Evolutionary conservation across 1,140 invertebrate genomes (phyloP).

Genomic region (Cepaea nemoralis): DNA sequence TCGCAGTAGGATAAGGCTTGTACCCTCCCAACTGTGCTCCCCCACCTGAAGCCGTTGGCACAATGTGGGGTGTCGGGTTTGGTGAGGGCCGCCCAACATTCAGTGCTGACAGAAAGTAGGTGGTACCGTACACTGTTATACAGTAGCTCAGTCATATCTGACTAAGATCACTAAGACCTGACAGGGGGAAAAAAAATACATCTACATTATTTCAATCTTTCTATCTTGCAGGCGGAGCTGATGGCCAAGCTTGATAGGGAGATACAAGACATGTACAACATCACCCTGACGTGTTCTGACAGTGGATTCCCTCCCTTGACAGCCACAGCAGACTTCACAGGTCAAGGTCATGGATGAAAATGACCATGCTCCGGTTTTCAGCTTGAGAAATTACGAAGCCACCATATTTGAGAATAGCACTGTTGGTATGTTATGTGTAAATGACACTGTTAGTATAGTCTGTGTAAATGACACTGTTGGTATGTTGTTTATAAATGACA

Average conservation of each 20-base stretch:
- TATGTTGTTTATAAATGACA: constrained; percentile 39
- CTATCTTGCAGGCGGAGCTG: constrained; percentile 44
- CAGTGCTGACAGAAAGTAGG: too few relatives aligned
- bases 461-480: constrained; percentile 43
- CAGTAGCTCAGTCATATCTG: too few relatives aligned
- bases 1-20: too few relatives aligned
- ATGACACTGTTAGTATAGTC: constrained; percentile 37
- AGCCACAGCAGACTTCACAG: constrained; percentile 38
- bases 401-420: constrained; percentile 47
- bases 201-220: background rate
- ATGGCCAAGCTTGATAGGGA: constrained; percentile 48
- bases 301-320: constrained; percentile 48
- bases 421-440: constrained; percentile 42
- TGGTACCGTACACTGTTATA: too few relatives aligned
- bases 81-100: too few relatives aligned
- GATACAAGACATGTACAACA: constrained; percentile 41
- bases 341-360: constrained; percentile 90
- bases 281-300: constrained; percentile 48
- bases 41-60: too few relatives aligned
- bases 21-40: too few relatives aligned
- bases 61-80: too few relatives aligned
- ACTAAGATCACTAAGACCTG: too few relatives aligned
- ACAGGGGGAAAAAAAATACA: too few relatives aligned
- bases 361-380: constrained; percentile 88
- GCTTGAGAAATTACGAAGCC: constrained; percentile 81